Percentiles rank a stretch among this genome's conserved stretches.
These are phyloP conservation scores for Acomys russatus DNA, from an alignment of 2,797 vertebrate species.

Conservation along the genomic window DNA sequence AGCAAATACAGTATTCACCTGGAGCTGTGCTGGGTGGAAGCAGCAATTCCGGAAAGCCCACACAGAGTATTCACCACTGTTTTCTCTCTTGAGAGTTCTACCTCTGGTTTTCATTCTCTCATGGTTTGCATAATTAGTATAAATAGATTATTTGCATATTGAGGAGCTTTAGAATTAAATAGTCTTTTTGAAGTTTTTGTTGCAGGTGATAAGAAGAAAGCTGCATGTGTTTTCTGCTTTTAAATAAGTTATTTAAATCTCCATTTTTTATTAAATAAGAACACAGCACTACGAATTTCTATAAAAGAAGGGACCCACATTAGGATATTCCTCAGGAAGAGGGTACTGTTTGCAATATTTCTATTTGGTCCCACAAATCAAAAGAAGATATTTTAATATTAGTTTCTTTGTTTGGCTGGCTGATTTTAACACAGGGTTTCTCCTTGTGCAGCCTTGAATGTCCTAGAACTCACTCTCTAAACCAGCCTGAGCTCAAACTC, in stretches of 20 bases:
- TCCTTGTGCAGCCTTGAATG: background rate
- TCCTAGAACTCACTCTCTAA: background rate
- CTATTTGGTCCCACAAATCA: constrained; percentile 43
- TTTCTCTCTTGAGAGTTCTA: constrained; percentile 76
- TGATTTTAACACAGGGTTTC: background rate
- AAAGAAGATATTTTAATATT: background rate
- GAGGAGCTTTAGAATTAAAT: constrained; percentile 73
- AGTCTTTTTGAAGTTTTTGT: constrained; percentile 78
- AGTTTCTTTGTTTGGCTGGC: background rate
- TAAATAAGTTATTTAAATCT: constrained; percentile 72
- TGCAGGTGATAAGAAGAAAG: constrained; percentile 67
- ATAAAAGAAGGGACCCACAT: constrained; percentile 52
- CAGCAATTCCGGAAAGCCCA: constrained; percentile 20
- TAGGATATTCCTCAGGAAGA: background rate
- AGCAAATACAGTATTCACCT: background rate
- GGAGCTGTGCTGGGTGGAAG: constrained; percentile 24
- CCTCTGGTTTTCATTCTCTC: constrained; percentile 78
- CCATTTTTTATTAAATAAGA: constrained; percentile 13
- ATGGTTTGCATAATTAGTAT: constrained; percentile 79
- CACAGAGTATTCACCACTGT: background rate
- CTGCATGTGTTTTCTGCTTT: constrained; percentile 53
- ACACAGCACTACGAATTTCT: background rate
- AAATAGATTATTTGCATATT: constrained; percentile 74
- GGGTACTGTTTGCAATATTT: constrained; percentile 10
- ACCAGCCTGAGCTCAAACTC: background rate